phyloP scores from a whole-genome alignment of 2,888 invertebrate species.

The Meiosimyza platycephala region DNA sequence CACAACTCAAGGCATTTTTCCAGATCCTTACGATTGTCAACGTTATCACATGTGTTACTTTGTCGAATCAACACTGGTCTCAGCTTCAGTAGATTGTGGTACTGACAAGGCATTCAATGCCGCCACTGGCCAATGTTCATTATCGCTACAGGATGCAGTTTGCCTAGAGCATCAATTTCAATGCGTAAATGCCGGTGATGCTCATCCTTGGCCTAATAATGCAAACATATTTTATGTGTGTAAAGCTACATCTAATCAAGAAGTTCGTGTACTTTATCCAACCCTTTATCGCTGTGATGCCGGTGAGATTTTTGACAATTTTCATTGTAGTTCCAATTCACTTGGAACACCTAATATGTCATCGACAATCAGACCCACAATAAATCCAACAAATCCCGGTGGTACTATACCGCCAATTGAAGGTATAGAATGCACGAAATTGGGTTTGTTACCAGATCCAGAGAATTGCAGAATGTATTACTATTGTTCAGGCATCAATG shows the following conservation, averaged over 20 bases:
- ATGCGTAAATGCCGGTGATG: slow-evolving; percentile 61
- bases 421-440: slow-evolving; percentile 30
- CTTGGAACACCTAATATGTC: slow-evolving; percentile 4
- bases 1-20: slow-evolving; percentile 64
- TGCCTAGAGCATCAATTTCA: slow-evolving; percentile 60
- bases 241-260: slow-evolving; percentile 61
- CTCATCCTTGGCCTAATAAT: slow-evolving; percentile 62
- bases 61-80: slow-evolving; percentile 59
- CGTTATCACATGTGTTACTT: slow-evolving; percentile 66
- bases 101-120: slow-evolving; percentile 62
- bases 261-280: slow-evolving; percentile 61
- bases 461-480: slow-evolving; percentile 60
- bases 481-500: slow-evolving; percentile 59
- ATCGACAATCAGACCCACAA: not conserved
- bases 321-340: slow-evolving; percentile 35
- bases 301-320: slow-evolving; percentile 61
- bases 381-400: not conserved
- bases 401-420: not conserved
- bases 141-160: slow-evolving; percentile 53
- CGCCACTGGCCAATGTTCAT: slow-evolving; percentile 61
- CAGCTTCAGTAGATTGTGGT: slow-evolving; percentile 63
- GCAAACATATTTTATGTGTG: slow-evolving; percentile 65
- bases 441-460: slow-evolving; percentile 56
- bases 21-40: slow-evolving; percentile 67
- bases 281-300: slow-evolving; percentile 64